Base-by-base conservation (phyloP, 2,113 vertebrate species). In the Mungos mungo region DNA sequence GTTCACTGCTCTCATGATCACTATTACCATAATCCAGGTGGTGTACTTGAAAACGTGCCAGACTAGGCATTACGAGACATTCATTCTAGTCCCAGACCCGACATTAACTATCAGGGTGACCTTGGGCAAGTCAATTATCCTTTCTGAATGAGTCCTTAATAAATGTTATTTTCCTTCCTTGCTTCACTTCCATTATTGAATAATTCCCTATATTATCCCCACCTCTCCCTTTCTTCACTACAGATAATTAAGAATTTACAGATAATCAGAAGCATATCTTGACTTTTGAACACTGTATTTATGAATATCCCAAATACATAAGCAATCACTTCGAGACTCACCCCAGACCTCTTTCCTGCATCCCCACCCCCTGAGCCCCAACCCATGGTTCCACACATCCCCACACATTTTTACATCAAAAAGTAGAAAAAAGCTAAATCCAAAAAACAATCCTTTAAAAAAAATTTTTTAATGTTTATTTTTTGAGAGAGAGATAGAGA, bases 121-220 rank as follows among this genome's bases (percentile, higher is more conserved):
- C 95, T 91, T 92, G 84, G 71, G 45, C 52, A 95, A 92, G 69
- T 96, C 97, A 60, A 57, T 87, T 77, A 68, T 76, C 87, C 90
- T 79, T 68, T 68, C 74, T 71, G 33, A 87, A 96, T 92, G 45
- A 45, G 81, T 82, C 80, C 72, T 91, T 52, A 19, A 21, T 25
- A 97, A 83, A 83, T 13, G 14, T 57, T 50, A 84, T 35, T 88
- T 89, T 54, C 80, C 84, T 82, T 90, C 45, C 21, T 27, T 47
- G 41, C 81, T 89, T 86, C 80, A 7, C 72, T 89, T 92, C 65
- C 91, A 8, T 19, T 52, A 31, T 2, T 63, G 72, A 91, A 85
- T 21, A 41, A 60, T 69, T 68, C 23, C 41, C 19, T n/a, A 2
- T 88, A 68, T 47, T 68, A 90, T 77, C 18, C 74, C 79, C 88